Base-by-base conservation (phyloP, 1,140 invertebrate genomes). In the Coptotermes formosanus region DNA sequence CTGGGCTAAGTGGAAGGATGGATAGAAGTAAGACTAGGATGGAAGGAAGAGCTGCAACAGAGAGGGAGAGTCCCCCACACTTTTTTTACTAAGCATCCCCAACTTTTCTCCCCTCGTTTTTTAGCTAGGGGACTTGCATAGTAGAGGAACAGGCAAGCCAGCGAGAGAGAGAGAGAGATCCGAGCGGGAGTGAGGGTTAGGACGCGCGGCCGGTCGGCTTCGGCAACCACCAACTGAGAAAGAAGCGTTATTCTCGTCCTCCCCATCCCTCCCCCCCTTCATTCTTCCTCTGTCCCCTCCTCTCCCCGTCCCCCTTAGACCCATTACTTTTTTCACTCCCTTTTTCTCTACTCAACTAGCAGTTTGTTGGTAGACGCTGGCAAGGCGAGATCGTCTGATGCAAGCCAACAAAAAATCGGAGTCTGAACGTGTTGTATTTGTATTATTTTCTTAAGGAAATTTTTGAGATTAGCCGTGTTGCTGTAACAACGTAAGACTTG, bases 201-300 rank as follows among this genome's bases (percentile, higher is more conserved):
- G 64, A 75, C 64, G 64, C 64, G 6, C 64, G 64, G 64, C 64
- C 14, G 64, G 25, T 25, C 64, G 86, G 87, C 87, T 88, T 88
- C 88, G 87, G 88, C 88, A 90, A 89, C 89, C 89, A 90, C 89
- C 89, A 90, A 84, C 83, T 59, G 83, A 90, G 89, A 85, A 82
- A 85, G 89, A 90, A 90, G 89, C 89, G 89, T 89, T 90, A 90
- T 55, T 81, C 86, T 85, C 81, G 55, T 85, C 75, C 44, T 81
- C 12, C 87, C 52, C 83, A 83, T 38, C 84, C 12, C 38, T 38
- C 38, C 38, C 38, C 83, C 38, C n/a, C 55, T 4, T 38, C 45
- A 44, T 19, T 55, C 83, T 81, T 84, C 75, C 69, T 83, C 86
- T 30, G 38, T 82, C 69, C 87, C 87, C 45, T 30, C 45, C 81